phyloP scores from a whole-genome alignment of 1,140 invertebrate species.

The Holcopasites calliopsidis region DNA sequence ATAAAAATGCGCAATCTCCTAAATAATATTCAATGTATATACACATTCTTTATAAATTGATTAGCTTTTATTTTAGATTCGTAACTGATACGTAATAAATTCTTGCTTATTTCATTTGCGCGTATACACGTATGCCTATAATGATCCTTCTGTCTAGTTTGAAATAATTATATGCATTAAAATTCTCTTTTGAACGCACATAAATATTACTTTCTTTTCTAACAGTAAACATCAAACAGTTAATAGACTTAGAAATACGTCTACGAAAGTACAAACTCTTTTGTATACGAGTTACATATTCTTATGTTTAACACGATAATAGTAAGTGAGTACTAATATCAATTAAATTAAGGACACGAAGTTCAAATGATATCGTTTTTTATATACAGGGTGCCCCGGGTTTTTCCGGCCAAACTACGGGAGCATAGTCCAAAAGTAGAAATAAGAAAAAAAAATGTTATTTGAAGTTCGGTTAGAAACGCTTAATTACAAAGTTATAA shows the following conservation, averaged over 20 bases:
- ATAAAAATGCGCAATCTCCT: not conserved
- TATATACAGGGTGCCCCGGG: too few species aligned
- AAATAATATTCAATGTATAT: slow-evolving; percentile 22
- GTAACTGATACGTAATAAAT: slow-evolving; percentile 5
- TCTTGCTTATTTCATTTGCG: slow-evolving; percentile 1
- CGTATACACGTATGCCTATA: slow-evolving; percentile 4
- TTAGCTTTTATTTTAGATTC: slow-evolving; percentile 2
- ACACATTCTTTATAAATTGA: not conserved
- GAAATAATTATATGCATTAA: slow-evolving; percentile 42
- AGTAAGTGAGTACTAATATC: slow-evolving; percentile 37
- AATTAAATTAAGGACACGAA: slow-evolving; percentile 37
- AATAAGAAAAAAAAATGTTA: too few species aligned
- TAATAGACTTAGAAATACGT: slow-evolving; percentile 59
- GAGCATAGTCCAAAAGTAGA: too few species aligned
- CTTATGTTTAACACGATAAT: slow-evolving; percentile 29
- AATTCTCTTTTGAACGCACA: slow-evolving; percentile 43
- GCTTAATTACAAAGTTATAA: too few species aligned
- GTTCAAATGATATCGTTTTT: slow-evolving; percentile 36
- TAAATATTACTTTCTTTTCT: slow-evolving; percentile 49
- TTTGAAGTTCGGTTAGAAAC: too few species aligned
- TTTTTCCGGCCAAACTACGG: too few species aligned
- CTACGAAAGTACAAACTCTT: slow-evolving; percentile 71
- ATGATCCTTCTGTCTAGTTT: slow-evolving; percentile 15
- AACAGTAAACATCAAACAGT: slow-evolving; percentile 48
- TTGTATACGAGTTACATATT: slow-evolving; percentile 23